A percentile compares a stretch with the other conserved stretches of the same genome.
Evolutionary conservation across 2,113 vertebrate genomes (phyloP).

Genomic region (Orientallactaga bullata): DNA sequence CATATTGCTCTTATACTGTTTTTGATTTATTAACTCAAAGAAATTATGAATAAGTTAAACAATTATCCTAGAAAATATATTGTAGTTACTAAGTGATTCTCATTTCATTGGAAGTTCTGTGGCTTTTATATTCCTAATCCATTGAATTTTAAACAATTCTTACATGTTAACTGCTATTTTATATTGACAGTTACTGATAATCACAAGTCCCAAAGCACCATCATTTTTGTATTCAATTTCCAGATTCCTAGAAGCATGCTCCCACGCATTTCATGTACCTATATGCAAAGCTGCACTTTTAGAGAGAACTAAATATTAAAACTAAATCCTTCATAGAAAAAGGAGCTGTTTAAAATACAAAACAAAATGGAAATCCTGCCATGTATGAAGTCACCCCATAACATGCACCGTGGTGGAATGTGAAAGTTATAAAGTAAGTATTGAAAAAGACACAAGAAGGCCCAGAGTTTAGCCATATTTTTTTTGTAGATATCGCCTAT

Average conservation of each 20-base stretch:
- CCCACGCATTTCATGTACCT: background rate
- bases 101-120: background rate
- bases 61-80: background rate
- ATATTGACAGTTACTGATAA: background rate
- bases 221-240: background rate
- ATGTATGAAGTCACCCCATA: background rate
- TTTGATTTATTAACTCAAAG: constrained; percentile 10
- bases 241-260: background rate
- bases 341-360: background rate
- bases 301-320: background rate
- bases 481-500: background rate
- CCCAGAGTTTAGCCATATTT: constrained; percentile 6
- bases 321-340: background rate
- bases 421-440: background rate
- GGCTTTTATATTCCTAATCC: background rate
- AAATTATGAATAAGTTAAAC: background rate
- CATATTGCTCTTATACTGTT: background rate
- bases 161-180: background rate
- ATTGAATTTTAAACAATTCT: background rate
- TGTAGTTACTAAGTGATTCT: constrained; percentile 26
- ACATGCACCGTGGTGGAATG: background rate
- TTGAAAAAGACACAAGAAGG: background rate
- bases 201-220: background rate
- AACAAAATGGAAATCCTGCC: background rate
- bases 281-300: background rate